phyloP scores from a whole-genome alignment of 2,797 vertebrate genomes.

The Denticeps clupeoides region DNA sequence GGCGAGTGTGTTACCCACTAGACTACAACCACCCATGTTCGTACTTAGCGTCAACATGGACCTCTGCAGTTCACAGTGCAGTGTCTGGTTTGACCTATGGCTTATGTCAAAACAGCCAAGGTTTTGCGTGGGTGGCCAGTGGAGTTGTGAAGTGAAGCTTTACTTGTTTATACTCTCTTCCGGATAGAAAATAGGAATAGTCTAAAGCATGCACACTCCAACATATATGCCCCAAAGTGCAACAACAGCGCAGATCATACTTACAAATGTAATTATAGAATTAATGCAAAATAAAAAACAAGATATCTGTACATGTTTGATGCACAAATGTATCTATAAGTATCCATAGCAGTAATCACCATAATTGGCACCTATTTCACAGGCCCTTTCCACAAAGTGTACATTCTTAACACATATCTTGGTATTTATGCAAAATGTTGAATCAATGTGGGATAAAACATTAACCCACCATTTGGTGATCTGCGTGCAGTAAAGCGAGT shows the following conservation, averaged over 20 bases:
- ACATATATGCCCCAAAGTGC: no score
- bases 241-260: no score
- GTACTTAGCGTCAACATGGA: background rate
- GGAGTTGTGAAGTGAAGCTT: background rate
- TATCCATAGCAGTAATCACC: no score
- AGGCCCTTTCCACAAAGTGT: no score
- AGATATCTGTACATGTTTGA: no score
- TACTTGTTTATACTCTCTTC: background rate
- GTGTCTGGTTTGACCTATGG: conserved; percentile 1
- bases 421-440: conserved; percentile 58
- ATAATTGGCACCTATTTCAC: no score
- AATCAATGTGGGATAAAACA: conserved; percentile 45
- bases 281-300: no score
- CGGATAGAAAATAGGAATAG: conserved; percentile 19
- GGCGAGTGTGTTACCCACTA: conserved; percentile 5
- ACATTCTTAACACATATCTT: conserved; percentile 37
- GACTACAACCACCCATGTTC: background rate
- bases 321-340: no score
- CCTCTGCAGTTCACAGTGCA: conserved; percentile 3
- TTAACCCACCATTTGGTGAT: conserved; percentile 45
- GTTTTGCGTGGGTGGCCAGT: conserved; percentile 33
- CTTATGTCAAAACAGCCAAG: conserved; percentile 27
- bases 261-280: no score
- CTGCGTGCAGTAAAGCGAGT: conserved; percentile 27
- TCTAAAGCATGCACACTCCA: conserved; percentile 17